Evolutionary conservation across 2,888 invertebrate species (phyloP).

Genomic region (Drosophila suboccidentalis): DNA sequence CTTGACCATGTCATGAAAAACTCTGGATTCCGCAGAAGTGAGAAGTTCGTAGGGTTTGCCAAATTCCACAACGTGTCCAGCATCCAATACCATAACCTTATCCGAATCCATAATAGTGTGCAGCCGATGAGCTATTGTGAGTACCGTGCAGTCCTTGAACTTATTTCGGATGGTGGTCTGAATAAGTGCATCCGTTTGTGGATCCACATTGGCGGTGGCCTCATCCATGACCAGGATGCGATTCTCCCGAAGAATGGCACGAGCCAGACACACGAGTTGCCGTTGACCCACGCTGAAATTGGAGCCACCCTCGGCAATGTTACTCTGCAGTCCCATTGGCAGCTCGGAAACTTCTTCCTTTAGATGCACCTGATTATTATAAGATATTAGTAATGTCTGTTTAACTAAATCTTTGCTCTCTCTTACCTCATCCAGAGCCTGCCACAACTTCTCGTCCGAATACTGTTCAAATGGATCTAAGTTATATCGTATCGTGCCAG

Average conservation of each 20-base stretch:
- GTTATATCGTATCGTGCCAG: constrained; percentile 94
- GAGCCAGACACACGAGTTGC: constrained; percentile 95
- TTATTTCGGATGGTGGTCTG: constrained; percentile 92
- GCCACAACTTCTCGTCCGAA: constrained; percentile 93
- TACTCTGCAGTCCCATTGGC: constrained; percentile 89
- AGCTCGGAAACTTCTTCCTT: constrained; percentile 90
- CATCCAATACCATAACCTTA: constrained; percentile 89
- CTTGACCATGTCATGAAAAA: constrained; percentile 87
- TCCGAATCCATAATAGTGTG: constrained; percentile 91
- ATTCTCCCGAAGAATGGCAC: constrained; percentile 95
- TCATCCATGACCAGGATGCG: constrained; percentile 95
- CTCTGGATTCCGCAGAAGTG: constrained; percentile 84
- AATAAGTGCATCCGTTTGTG: constrained; percentile 94
- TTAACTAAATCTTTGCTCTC: constrained; percentile 76
- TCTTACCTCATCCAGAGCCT: constrained; percentile 90
- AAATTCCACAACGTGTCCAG: constrained; percentile 89
- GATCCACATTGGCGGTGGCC: constrained; percentile 97
- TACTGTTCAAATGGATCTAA: constrained; percentile 94
- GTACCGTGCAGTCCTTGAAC: constrained; percentile 93
- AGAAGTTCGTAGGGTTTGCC: constrained; percentile 89
- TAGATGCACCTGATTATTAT: constrained; percentile 84
- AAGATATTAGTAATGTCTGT: not conserved
- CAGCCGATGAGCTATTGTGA: constrained; percentile 96
- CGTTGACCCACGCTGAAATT: constrained; percentile 96
- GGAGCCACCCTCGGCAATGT: constrained; percentile 92